Evolutionary conservation across 2,113 vertebrate species (phyloP).

Genomic region (Camarhynchus parvulus): DNA sequence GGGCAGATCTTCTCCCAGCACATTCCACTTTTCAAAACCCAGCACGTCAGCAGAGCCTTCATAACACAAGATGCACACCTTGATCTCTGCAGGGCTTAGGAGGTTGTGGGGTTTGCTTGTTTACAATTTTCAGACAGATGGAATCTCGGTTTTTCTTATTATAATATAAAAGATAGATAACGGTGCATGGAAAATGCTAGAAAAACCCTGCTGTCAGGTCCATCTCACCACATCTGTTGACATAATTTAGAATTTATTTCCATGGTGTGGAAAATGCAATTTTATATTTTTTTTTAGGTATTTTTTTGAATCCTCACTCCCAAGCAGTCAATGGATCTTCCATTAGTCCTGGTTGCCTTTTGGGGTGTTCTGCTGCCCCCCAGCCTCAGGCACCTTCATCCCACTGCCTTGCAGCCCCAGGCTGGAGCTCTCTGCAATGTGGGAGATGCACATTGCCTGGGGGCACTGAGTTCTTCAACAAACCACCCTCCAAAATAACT

Average conservation of each 20-base stretch:
- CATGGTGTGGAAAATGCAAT: background rate
- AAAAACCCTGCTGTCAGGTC: background rate
- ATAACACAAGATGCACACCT: background rate
- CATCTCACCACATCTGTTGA: background rate
- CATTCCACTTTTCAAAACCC: background rate
- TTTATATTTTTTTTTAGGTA: background rate
- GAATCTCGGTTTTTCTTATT: background rate
- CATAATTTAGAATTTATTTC: background rate
- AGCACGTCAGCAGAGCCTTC: background rate
- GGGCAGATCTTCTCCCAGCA: background rate
- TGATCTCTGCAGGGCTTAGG: background rate
- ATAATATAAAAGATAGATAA: background rate
- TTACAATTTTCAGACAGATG: background rate
- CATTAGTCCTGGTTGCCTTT: background rate
- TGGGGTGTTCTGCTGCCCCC: background rate
- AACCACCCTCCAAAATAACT: background rate
- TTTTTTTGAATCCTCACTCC: background rate
- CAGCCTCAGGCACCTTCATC: background rate
- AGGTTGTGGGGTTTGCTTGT: background rate
- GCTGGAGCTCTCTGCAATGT: background rate
- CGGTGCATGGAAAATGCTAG: background rate
- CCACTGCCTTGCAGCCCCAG: rapidly evolving
- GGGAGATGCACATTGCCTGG: rapidly evolving
- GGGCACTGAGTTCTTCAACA: background rate
- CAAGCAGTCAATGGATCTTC: background rate